phyloP scores from a whole-genome alignment of 2,797 vertebrate species.

The Spinus olivaceus region DNA sequence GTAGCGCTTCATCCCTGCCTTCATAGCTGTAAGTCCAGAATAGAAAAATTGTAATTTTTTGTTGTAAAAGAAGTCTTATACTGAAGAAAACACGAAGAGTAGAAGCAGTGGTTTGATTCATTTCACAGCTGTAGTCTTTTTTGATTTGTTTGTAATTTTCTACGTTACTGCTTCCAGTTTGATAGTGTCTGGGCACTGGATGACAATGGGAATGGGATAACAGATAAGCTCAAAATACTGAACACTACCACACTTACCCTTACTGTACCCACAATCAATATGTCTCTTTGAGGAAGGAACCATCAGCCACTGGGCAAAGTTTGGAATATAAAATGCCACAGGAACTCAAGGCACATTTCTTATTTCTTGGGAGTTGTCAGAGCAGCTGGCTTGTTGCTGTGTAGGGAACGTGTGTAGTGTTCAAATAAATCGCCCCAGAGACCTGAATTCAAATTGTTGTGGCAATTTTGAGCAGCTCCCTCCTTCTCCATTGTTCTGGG shows the following conservation, averaged over 20 bases:
- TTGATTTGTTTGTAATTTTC: conserved; percentile 80
- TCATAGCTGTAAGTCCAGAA: not conserved
- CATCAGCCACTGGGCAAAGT: conserved; percentile 52
- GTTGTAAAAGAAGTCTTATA: not conserved
- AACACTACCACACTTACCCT: conserved; percentile 71
- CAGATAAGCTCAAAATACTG: conserved; percentile 79
- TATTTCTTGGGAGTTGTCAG: conserved; percentile 38
- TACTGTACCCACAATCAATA: conserved; percentile 76
- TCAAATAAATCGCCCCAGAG: conserved; percentile 1
- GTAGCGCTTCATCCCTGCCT: not conserved
- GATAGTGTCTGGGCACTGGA: conserved; percentile 71
- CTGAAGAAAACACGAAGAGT: conserved; percentile 14
- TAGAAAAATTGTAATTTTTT: not conserved
- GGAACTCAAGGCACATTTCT: conserved; percentile 38
- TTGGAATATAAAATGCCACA: conserved; percentile 61
- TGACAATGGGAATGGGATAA: conserved; percentile 81
- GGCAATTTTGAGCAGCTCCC: not conserved
- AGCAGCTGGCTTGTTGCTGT: not conserved
- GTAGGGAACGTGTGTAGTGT: not conserved
- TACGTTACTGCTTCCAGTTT: conserved; percentile 82
- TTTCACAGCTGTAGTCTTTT: conserved; percentile 72
- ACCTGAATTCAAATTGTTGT: not conserved
- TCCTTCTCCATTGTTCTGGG: not conserved
- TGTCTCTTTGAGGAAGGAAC: conserved; percentile 74
- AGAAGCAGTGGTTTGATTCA: conserved; percentile 60